Evolutionary conservation across 2,797 vertebrate species (phyloP).

Genomic region (Manis pentadactyla): DNA sequence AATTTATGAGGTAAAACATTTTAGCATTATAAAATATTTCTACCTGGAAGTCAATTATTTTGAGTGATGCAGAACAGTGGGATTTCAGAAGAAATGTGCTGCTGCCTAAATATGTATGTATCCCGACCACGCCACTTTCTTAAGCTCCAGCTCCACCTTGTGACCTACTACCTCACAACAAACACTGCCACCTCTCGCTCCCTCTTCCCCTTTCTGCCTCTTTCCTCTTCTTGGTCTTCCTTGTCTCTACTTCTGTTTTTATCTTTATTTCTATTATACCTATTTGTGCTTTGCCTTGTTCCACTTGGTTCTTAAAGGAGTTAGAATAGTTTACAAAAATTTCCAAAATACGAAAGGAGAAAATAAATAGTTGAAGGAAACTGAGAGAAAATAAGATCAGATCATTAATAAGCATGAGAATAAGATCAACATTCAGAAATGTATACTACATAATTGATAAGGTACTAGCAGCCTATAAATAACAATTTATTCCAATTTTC

Average conservation of each 20-base stretch:
- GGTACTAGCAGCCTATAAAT: background rate
- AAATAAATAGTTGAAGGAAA: background rate
- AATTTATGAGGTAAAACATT: background rate
- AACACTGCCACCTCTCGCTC: background rate
- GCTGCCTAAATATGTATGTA: background rate
- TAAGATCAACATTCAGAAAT: background rate
- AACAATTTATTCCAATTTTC: conserved; percentile 15
- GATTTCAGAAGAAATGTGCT: background rate
- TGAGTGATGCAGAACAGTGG: background rate
- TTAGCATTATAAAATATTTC: background rate
- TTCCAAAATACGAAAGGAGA: background rate
- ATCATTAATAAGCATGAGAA: background rate
- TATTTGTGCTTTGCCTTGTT: background rate
- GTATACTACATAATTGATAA: background rate
- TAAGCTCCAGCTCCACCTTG: background rate
- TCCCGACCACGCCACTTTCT: background rate
- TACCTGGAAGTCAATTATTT: background rate
- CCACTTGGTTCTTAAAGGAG: background rate
- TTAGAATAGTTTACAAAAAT: background rate
- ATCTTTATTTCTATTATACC: background rate
- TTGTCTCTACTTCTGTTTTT: background rate
- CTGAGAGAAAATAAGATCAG: background rate
- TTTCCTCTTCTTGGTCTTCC: background rate
- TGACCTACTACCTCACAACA: background rate
- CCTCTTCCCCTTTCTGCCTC: background rate